These are phyloP conservation scores for Drosophila affinis DNA, from an alignment of 2,888 invertebrate genomes.

Conservation along the genomic window DNA sequence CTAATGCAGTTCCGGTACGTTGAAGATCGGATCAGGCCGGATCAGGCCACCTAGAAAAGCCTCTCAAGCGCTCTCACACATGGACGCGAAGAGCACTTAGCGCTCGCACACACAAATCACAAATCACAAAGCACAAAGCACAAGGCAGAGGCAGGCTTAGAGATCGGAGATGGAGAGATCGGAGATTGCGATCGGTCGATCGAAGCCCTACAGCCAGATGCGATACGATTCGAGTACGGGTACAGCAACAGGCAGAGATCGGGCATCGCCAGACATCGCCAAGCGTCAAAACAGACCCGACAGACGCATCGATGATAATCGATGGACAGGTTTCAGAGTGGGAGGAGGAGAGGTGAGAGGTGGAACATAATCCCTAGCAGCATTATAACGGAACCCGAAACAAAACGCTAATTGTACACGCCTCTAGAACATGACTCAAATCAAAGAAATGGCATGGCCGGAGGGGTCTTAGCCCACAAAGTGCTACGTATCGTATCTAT, in stretches of 20 bases:
- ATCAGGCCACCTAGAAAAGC: slow-evolving; percentile 57
- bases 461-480: slow-evolving; percentile 54
- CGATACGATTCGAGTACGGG: slow-evolving; percentile 17
- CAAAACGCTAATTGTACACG: slow-evolving; percentile 77
- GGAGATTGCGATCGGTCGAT: slow-evolving; percentile 38
- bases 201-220: slow-evolving; percentile 32
- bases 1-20: slow-evolving; percentile 54
- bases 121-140: too few relatives aligned
- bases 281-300: slow-evolving; percentile 40
- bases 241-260: slow-evolving; percentile 1
- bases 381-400: slow-evolving; percentile 72
- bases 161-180: slow-evolving; percentile 7
- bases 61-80: slow-evolving; percentile 17
- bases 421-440: slow-evolving; percentile 78
- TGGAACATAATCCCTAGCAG: slow-evolving; percentile 69
- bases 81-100: slow-evolving; percentile 37
- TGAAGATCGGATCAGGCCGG: slow-evolving; percentile 49
- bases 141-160: slow-evolving; percentile 28
- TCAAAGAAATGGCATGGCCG: slow-evolving; percentile 65
- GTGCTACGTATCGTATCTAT: slow-evolving; percentile 48
- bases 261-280: slow-evolving; percentile 4
- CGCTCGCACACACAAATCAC: slow-evolving; percentile 34
- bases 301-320: slow-evolving; percentile 66
- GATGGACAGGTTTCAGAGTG: slow-evolving; percentile 64
- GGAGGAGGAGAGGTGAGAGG: slow-evolving; percentile 19